A percentile compares a stretch with the other conserved stretches of the same genome.
Evolutionary conservation across 2,888 invertebrate genomes (phyloP).

Genomic region (Aporophyla lueneburgensis): DNA sequence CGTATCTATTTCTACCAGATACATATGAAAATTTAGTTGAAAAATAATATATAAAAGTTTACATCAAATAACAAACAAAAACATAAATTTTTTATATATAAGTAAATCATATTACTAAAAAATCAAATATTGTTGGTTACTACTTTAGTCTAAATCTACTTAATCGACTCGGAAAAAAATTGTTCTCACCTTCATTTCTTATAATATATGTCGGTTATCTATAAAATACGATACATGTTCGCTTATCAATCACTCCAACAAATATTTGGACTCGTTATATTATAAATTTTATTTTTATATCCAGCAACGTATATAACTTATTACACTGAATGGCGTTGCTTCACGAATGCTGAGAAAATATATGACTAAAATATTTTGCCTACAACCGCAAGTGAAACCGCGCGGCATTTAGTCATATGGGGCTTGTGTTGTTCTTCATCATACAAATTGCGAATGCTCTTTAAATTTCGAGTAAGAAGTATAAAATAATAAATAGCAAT

Average conservation of each 20-base stretch:
- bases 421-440: conserved; percentile 33
- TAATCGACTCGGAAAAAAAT: conserved; percentile 61
- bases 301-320: conserved; percentile 71
- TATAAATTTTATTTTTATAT: conserved; percentile 54
- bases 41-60: conserved; percentile 66
- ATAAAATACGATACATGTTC: conserved; percentile 56
- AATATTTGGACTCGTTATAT: conserved; percentile 65
- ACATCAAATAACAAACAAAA: conserved; percentile 53
- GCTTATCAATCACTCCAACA: conserved; percentile 62
- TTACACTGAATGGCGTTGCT: conserved; percentile 76
- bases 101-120: conserved; percentile 42
- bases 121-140: conserved; percentile 51
- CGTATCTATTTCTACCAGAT: conserved; percentile 75
- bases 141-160: conserved; percentile 65
- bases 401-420: conserved; percentile 51
- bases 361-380: conserved; percentile 45
- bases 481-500: conserved; percentile 65
- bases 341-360: conserved; percentile 48
- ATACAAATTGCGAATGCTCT: conserved; percentile 41
- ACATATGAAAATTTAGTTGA: conserved; percentile 79
- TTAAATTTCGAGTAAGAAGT: conserved; percentile 39
- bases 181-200: conserved; percentile 32
- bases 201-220: conserved; percentile 54
- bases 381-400: conserved; percentile 55
- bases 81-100: conserved; percentile 41